Percentiles rank a stretch among this genome's conserved stretches.
Evolutionary conservation across 2,888 invertebrate species (phyloP).

Genomic region (Leptinotarsa juncta): DNA sequence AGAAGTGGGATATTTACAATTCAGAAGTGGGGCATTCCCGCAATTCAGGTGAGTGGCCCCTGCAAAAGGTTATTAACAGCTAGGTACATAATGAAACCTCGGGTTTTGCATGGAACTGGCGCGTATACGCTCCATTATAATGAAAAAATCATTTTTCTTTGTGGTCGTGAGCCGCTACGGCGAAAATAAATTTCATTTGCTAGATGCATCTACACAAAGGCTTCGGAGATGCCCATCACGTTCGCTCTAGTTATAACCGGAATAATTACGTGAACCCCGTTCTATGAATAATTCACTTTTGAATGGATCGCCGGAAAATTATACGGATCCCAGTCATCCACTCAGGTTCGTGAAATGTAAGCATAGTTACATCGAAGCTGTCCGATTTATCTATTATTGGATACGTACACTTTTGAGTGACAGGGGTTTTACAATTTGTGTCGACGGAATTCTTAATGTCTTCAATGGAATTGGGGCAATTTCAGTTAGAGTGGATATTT

Average conservation of each 20-base stretch:
- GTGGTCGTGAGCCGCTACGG: neutral
- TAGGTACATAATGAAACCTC: neutral
- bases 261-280: constrained; percentile 26
- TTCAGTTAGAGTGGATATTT: too few species aligned
- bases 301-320: constrained; percentile 12
- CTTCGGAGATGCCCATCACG: constrained; percentile 14
- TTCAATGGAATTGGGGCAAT: too few species aligned
- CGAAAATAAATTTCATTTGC: constrained; percentile 15
- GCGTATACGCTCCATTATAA: neutral
- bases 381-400: neutral
- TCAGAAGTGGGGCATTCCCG: neutral
- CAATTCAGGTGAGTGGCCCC: neutral
- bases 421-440: too few species aligned
- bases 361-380: neutral
- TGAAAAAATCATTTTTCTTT: constrained; percentile 9
- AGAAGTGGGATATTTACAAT: neutral
- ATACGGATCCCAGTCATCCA: constrained; percentile 9
- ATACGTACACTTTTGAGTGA: neutral
- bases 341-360: constrained; percentile 6
- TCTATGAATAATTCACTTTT: constrained; percentile 24
- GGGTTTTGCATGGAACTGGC: neutral
- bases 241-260: constrained; percentile 25
- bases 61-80: neutral
- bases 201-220: constrained; percentile 16
- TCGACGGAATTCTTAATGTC: too few species aligned